Evolutionary conservation across 2,113 vertebrate species (phyloP).

Genomic region (Thamnaconus septentrionalis): DNA sequence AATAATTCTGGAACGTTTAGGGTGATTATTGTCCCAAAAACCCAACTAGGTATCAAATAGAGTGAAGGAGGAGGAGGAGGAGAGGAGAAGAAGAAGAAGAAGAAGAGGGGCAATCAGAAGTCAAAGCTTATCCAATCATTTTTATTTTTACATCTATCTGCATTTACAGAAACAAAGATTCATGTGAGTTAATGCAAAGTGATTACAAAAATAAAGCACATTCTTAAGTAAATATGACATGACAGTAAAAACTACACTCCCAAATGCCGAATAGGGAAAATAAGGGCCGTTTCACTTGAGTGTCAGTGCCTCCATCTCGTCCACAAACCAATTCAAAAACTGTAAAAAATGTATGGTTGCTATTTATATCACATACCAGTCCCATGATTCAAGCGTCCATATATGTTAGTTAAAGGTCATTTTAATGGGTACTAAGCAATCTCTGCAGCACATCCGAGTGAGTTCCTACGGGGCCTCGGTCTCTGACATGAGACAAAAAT

Average conservation of each 20-base stretch:
- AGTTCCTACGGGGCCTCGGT: conserved; percentile 4
- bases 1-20: too few relatives aligned
- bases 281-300: conserved; percentile 31
- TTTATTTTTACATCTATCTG: conserved; percentile 65
- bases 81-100: too few relatives aligned
- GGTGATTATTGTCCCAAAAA: too few relatives aligned
- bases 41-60: too few relatives aligned
- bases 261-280: conserved; percentile 62
- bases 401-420: conserved; percentile 29
- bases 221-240: conserved; percentile 59
- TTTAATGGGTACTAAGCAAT: conserved; percentile 30
- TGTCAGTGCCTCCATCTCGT: conserved; percentile 27
- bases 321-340: conserved; percentile 31
- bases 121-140: conserved; percentile 47
- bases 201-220: conserved; percentile 76
- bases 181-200: conserved; percentile 58
- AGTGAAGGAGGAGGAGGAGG: too few relatives aligned
- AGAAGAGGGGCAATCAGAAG: too few relatives aligned
- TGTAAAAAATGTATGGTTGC: conserved; percentile 12
- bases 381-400: conserved; percentile 27
- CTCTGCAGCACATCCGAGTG: conserved; percentile 29
- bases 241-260: conserved; percentile 46
- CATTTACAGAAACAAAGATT: conserved; percentile 46
- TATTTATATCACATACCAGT: conserved; percentile 16
- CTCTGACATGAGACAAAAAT: conserved; percentile 11